Conservation (phyloP, 30 jellyfish, hydroid and myxozoan genomes). For the Cassiopea andromeda region DNA sequence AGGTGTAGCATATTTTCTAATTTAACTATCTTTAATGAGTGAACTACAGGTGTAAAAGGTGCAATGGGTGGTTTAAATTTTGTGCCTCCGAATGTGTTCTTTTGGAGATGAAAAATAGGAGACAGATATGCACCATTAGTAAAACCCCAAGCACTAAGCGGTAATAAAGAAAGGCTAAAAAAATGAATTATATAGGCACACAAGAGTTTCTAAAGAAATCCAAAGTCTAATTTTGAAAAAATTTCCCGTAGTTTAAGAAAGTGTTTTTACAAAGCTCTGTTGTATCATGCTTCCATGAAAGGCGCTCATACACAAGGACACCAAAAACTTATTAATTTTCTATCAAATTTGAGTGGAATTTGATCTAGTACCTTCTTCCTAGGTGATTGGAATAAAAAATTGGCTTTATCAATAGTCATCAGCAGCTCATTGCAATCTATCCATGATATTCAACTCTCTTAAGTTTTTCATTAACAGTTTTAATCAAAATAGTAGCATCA, state of each 20-base stretch:
- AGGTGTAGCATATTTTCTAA: too few species aligned
- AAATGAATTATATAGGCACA: too few species aligned
- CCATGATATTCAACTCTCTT: not conserved
- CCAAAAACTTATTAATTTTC: conserved; percentile 11
- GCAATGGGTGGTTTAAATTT: too few species aligned
- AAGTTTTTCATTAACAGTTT: not conserved
- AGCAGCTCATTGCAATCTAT: not conserved
- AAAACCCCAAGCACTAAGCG: too few species aligned
- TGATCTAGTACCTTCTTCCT: not conserved
- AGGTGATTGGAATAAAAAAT: conserved; percentile 17
- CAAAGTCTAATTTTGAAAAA: too few species aligned
- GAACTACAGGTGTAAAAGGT: too few species aligned
- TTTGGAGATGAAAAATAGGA: too few species aligned
- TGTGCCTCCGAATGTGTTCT: too few species aligned
- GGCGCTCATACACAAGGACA: conserved; percentile 26
- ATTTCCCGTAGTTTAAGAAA: conserved; percentile 22
- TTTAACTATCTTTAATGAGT: too few species aligned
- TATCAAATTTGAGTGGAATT: not conserved
- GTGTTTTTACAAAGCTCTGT: conserved; percentile 19
- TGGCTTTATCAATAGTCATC: not conserved
- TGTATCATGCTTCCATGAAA: conserved; percentile 25
- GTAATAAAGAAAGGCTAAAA: too few species aligned
- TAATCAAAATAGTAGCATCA: not conserved
- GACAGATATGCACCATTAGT: too few species aligned
- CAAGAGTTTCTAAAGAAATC: too few species aligned